A percentile compares a stretch with the other conserved stretches of the same genome.
Evolutionary conservation across 2,113 vertebrate species (phyloP).

Genomic region (Hypocryptadius cinnamomeus): DNA sequence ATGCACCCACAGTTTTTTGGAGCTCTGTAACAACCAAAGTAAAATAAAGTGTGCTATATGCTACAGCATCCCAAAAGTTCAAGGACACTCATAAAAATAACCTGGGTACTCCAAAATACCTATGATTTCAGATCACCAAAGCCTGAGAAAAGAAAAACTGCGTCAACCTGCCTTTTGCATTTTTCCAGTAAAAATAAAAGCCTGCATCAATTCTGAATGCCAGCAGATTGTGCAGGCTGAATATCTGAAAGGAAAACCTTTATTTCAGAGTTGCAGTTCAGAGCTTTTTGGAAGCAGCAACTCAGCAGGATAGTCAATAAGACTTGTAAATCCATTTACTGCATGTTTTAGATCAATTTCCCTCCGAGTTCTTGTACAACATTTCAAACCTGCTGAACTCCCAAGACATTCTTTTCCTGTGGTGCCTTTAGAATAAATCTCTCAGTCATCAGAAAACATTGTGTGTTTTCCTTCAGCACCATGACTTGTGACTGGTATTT

Average conservation of each 20-base stretch:
- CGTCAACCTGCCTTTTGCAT: not conserved
- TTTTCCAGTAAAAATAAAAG: not conserved
- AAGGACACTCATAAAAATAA: not conserved
- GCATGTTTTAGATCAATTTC: constrained; percentile 25
- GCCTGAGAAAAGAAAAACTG: not conserved
- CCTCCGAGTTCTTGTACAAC: not conserved
- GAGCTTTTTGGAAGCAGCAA: not conserved
- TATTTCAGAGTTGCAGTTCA: not conserved
- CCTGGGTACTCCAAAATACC: not conserved
- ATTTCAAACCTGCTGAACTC: not conserved
- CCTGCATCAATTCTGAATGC: not conserved
- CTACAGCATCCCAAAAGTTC: not conserved
- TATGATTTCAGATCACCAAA: not conserved
- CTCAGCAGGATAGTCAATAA: not conserved
- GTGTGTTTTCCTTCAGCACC: not conserved
- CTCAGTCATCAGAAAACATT: not conserved
- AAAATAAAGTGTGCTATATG: not conserved
- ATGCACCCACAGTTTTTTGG: not conserved
- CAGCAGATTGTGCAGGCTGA: not conserved
- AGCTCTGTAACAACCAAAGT: not conserved
- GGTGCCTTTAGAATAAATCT: not conserved
- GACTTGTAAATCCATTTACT: constrained; percentile 13
- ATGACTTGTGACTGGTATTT: not conserved
- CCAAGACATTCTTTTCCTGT: not conserved
- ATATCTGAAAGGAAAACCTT: not conserved